Evolutionary conservation across 2,113 vertebrate species (phyloP).

Genomic region (Syrrhaptes paradoxus): DNA sequence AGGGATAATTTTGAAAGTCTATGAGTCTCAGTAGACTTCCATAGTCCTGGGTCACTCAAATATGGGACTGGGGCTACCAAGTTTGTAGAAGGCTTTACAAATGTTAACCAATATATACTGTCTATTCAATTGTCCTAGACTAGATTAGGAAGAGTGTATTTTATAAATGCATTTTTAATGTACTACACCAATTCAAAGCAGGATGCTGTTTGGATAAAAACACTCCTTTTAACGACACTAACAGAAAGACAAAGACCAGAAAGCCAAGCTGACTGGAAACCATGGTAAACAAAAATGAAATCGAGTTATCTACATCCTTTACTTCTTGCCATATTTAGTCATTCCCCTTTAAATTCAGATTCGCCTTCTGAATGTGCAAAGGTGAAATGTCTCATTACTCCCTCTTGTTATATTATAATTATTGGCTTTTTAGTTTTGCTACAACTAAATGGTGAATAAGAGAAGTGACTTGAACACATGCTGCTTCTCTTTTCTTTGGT

Average conservation of each 20-base stretch:
- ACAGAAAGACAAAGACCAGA: neutral
- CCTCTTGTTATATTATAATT: neutral
- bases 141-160: neutral
- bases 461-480: conserved; percentile 21
- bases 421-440: conserved; percentile 17
- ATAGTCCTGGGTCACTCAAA: neutral
- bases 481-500: conserved; percentile 43
- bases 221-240: neutral
- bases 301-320: neutral
- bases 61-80: neutral
- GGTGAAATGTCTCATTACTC: neutral
- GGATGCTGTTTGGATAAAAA: neutral
- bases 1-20: neutral
- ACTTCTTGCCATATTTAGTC: neutral
- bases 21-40: neutral
- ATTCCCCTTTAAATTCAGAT: neutral
- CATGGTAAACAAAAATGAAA: neutral
- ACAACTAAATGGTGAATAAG: neutral
- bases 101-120: neutral
- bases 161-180: neutral
- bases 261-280: neutral
- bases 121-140: neutral
- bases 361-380: neutral
- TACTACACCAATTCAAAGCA: neutral
- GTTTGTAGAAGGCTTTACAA: neutral